phyloP scores from a whole-genome alignment of 2,797 vertebrate genomes.

The Telmatherina bonti region DNA sequence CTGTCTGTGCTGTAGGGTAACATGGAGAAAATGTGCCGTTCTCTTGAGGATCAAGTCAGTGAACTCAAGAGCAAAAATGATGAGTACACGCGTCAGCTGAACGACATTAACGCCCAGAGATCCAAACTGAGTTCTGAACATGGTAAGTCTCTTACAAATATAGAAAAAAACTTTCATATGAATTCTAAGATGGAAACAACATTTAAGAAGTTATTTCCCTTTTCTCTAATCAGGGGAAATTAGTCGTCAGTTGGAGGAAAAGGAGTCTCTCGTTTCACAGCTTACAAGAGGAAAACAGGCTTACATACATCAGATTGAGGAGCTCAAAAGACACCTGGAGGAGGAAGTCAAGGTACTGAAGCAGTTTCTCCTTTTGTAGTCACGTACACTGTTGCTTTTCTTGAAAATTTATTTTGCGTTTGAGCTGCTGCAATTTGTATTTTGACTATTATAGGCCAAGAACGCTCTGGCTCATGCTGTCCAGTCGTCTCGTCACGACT shows the following conservation, averaged over 20 bases:
- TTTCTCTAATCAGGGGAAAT: slow-evolving; percentile 78
- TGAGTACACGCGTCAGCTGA: slow-evolving; percentile 28
- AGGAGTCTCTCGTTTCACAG: slow-evolving; percentile 87
- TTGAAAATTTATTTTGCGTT: neutral
- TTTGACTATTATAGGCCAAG: slow-evolving; percentile 67
- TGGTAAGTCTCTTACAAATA: too few species aligned
- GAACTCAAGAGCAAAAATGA: slow-evolving; percentile 61
- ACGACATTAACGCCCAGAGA: slow-evolving; percentile 11
- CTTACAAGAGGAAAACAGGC: slow-evolving; percentile 85
- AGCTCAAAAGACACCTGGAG: slow-evolving; percentile 87
- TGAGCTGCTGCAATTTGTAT: too few species aligned
- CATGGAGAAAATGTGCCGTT: slow-evolving; percentile 33
- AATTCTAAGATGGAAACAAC: too few species aligned
- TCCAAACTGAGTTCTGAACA: slow-evolving; percentile 9
- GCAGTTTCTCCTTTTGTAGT: neutral
- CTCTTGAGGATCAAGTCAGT: slow-evolving; percentile 74
- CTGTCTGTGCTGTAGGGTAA: too few species aligned
- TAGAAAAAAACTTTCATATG: too few species aligned
- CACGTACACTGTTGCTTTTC: neutral
- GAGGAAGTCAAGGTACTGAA: slow-evolving; percentile 87
- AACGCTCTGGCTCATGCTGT: slow-evolving; percentile 85
- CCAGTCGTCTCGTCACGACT: slow-evolving; percentile 85
- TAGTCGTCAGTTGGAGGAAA: slow-evolving; percentile 85
- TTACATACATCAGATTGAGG: slow-evolving; percentile 86
- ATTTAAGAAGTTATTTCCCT: too few species aligned